Evolutionary conservation across 2,888 invertebrate species (phyloP).

Genomic region (Podotricha telesiphe): DNA sequence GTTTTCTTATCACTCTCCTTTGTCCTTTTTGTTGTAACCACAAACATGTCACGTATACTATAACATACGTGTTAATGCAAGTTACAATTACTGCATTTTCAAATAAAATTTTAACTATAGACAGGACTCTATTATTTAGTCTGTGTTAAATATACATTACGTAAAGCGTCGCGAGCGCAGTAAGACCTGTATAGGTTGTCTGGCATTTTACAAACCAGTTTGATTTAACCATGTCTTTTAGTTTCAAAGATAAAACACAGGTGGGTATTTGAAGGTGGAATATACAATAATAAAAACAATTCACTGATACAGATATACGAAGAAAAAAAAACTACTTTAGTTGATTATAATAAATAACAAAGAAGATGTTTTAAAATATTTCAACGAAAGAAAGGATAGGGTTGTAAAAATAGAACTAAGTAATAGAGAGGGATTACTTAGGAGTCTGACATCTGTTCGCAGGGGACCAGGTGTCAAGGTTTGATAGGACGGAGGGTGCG

Average conservation of each 20-base stretch:
- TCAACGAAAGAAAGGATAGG: constrained; percentile 35
- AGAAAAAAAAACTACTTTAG: not conserved
- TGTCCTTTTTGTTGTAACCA: not conserved
- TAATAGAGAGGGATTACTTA: constrained; percentile 54
- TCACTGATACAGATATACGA: not conserved
- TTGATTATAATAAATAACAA: not conserved
- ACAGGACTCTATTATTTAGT: constrained; percentile 32
- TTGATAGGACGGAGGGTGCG: constrained; percentile 73
- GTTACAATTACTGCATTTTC: not conserved
- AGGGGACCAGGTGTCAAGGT: constrained; percentile 77
- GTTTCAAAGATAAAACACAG: constrained; percentile 50
- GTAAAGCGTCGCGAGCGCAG: constrained; percentile 52
- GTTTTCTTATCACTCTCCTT: not conserved
- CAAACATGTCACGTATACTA: not conserved
- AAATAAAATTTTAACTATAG: not conserved
- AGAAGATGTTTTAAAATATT: constrained; percentile 3
- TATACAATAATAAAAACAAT: constrained; percentile 22
- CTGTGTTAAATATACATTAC: constrained; percentile 54
- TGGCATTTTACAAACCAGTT: constrained; percentile 67
- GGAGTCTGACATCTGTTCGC: constrained; percentile 70
- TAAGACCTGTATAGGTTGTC: constrained; percentile 51
- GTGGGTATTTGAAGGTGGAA: constrained; percentile 45
- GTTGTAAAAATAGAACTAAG: constrained; percentile 41
- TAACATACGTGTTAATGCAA: not conserved
- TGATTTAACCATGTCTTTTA: constrained; percentile 51